Percentiles rank a stretch among this genome's conserved stretches.
Evolutionary conservation across 2,888 invertebrate genomes (phyloP).

Genomic region (Azorinus chamasolen): DNA sequence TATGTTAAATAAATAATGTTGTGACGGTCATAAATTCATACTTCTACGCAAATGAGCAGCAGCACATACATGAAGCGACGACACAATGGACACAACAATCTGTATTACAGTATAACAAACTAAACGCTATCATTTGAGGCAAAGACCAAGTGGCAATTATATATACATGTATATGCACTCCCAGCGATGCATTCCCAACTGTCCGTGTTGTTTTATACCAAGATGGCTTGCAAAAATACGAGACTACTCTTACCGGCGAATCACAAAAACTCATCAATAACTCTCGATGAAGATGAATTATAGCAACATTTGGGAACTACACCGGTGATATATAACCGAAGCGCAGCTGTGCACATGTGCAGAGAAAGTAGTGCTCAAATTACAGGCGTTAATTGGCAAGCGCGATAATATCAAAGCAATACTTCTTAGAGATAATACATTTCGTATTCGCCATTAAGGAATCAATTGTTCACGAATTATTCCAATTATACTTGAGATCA

Average conservation of each 20-base stretch:
- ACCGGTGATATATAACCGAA: slow-evolving; percentile 39
- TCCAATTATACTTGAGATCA: slow-evolving; percentile 48
- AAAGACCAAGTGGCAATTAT: too few relatives aligned
- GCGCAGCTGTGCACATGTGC: slow-evolving; percentile 22
- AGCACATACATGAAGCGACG: too few relatives aligned
- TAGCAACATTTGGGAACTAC: slow-evolving; percentile 29
- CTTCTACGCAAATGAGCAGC: too few relatives aligned
- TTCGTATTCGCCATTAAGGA: background rate
- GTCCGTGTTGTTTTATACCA: slow-evolving; percentile 22
- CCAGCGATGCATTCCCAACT: too few relatives aligned
- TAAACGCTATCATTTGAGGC: too few relatives aligned
- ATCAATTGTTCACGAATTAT: slow-evolving; percentile 47
- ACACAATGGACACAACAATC: too few relatives aligned
- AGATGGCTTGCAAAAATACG: slow-evolving; percentile 61
- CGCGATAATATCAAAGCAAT: slow-evolving; percentile 30
- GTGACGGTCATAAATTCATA: too few relatives aligned
- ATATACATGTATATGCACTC: too few relatives aligned
- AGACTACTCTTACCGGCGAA: slow-evolving; percentile 29
- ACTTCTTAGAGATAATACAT: background rate
- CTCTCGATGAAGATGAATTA: slow-evolving; percentile 46
- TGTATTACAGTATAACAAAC: too few relatives aligned
- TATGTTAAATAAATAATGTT: too few relatives aligned
- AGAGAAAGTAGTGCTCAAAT: slow-evolving; percentile 32
- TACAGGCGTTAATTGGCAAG: background rate
- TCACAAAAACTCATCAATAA: slow-evolving; percentile 55